Base-by-base conservation (phyloP, 37 sponge, comb jelly and placozoan species). In the Hexactinellida sp. region DNA sequence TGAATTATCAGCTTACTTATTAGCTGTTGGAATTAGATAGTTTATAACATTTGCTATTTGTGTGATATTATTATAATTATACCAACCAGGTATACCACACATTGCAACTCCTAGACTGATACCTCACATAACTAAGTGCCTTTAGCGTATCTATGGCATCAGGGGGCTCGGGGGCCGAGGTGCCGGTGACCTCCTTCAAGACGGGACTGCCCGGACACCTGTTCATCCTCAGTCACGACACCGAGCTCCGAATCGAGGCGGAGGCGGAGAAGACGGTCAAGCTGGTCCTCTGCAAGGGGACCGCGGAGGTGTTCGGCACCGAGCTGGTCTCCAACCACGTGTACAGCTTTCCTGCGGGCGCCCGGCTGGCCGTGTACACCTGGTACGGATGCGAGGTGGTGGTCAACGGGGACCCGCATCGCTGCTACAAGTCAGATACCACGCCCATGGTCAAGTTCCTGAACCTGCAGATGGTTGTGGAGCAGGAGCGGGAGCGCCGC, bases 291-390 rank as follows among this genome's bases (percentile, higher is more conserved):
- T 63, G 76, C 13, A 63, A 63, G 76, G 98, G 98, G 0, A 88
- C 76, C 7, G 98, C 94, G 24, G 98, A 97, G 85, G 90, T 97
- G 39, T 97, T 97, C 91, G 98, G 98, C 0, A 89, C 95, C 34
- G 98, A 97, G 83, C 63, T 97, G 38, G 90, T 90, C 28, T 88
- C 85, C 86, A 90, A 85, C 83, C 90, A 90, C 39, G 84, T 39
- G 36, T 93, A 93, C 85, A 84, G 83, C 25, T 38, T 97, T 10
- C 55, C 71, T 36, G 37, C 55, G 10, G 82, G 89, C 23, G 35
- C 91, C 25, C 95, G 91, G 54, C 71, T 94, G 16, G 95, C 98
- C 28, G 55, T 97, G 21, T 97, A 93, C 82, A 93, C 98, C 24
- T 95, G 95, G 95, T 85, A 91, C 76, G 89, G 86, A 30, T 38